Evolutionary conservation across 2,888 invertebrate species (phyloP), one percentile per base, ranked within the genome.

Genomic region (Aricia artaxerxes): DNA sequence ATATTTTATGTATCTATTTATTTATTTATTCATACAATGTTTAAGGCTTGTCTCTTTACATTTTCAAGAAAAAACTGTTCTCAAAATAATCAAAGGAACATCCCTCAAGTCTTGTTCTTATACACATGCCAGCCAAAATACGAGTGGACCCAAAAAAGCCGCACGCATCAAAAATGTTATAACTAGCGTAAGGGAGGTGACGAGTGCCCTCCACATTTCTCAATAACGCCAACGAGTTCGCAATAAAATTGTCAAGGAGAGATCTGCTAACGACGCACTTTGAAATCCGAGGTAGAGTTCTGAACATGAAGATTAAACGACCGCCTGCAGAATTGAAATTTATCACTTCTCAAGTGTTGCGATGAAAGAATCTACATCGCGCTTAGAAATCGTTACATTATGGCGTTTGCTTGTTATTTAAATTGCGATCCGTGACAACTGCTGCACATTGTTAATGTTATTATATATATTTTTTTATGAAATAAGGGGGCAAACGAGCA

Each of bases 201-300:
- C 85, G 87, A 92, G 92, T 84, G 89, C 87, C 81, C 91, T 93
- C 81, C 79, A 87, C 80, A 79, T 82, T 84, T 85, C 87, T 85
- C 90, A 92, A 92, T 91, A 91, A 88, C 87, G 82, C 81, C 81
- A 82, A 83, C 84, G 85, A 86, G 88, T 85, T 88, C 85, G 91
- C 90, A 92, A 92, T 92, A 92, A 92, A 92, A 88, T 90, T 88
- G 89, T 90, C 89, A 87, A 89, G 88, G 80, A 84, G 86, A 88
- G 87, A 90, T 88, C 88, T 91, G 92, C 92, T 92, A 92, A 92
- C 93, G 91, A 92, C 89, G 91, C 92, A 88, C 87, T 91, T 89
- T 88, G 83, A 85, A 86, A 84, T 84, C 85, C 83, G 83, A 84
- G 82, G 83, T 82, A 83, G 86, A 85, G 86, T 85, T 83, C 83